These are phyloP conservation scores for Arvicola amphibius DNA, from an alignment of 2,797 vertebrate species.

Conservation along the genomic window DNA sequence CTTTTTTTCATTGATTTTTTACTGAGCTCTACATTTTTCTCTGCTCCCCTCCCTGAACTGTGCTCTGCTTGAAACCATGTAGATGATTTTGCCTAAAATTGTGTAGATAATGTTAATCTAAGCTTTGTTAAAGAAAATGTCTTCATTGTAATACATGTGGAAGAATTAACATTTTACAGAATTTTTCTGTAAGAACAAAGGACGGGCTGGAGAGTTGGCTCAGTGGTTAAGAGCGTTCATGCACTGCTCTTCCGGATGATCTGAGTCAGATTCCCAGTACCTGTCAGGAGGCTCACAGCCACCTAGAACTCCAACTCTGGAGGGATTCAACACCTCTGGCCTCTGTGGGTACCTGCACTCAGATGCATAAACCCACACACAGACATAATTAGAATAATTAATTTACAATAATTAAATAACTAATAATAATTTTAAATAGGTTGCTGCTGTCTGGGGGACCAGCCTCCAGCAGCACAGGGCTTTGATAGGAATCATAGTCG, in stretches of 20 bases:
- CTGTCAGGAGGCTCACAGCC: background rate
- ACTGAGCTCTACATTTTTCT: too few relatives aligned
- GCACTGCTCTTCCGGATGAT: background rate
- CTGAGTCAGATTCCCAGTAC: too few relatives aligned
- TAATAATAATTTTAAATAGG: background rate
- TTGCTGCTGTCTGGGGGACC: too few relatives aligned
- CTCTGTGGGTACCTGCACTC: background rate
- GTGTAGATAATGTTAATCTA: background rate
- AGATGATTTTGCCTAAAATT: background rate
- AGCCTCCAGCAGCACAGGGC: too few relatives aligned
- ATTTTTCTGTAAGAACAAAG: constrained; percentile 50
- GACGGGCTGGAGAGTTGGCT: background rate
- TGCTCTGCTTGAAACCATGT: too few relatives aligned
- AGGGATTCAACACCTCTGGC: background rate
- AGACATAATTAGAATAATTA: too few relatives aligned
- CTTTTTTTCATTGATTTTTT: too few relatives aligned
- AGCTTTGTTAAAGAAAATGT: constrained; percentile 21
- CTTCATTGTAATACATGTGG: background rate
- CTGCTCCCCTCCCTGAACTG: too few relatives aligned
- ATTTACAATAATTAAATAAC: too few relatives aligned
- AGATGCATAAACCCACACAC: background rate
- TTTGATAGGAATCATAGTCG: too few relatives aligned
- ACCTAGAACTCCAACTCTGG: background rate
- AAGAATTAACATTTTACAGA: constrained; percentile 33
- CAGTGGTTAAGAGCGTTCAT: background rate